A percentile compares a stretch with the other conserved stretches of the same genome.
Conservation (phyloP, 2,113 vertebrate genomes). For the Hipposideros armiger region DNA sequence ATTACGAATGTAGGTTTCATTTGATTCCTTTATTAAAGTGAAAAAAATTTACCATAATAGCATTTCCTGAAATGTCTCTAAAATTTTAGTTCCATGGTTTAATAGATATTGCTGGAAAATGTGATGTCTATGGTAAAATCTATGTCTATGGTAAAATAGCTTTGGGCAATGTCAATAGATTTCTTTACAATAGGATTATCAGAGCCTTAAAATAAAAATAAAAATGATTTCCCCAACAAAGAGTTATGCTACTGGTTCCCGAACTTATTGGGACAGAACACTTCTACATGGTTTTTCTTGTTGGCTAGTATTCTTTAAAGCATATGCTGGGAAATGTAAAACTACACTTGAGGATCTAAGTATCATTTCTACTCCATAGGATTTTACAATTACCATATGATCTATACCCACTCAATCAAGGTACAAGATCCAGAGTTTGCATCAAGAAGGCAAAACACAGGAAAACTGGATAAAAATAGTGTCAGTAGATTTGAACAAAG, state of each 20-base stretch:
- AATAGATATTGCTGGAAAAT: slow-evolving; percentile 25
- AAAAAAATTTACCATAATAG: not conserved
- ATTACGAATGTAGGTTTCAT: not conserved
- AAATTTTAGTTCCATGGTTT: not conserved
- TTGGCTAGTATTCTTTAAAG: not conserved
- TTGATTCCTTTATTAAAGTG: not conserved
- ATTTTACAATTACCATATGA: not conserved
- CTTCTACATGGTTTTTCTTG: not conserved
- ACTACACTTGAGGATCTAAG: not conserved
- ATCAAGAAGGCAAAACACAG: not conserved
- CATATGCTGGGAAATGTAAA: not conserved
- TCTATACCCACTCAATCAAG: not conserved
- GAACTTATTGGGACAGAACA: not conserved
- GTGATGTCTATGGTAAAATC: not conserved
- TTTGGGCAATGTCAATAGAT: not conserved
- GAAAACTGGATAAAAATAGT: not conserved
- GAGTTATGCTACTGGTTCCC: not conserved
- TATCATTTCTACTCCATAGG: not conserved
- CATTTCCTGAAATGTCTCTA: slow-evolving; percentile 16
- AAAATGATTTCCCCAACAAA: not conserved
- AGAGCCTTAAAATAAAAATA: not conserved
- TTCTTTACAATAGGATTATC: not conserved
- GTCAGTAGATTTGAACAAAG: not conserved
- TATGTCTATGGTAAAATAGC: not conserved
- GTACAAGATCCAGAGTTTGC: not conserved